Conservation (phyloP, 2,888 invertebrate species). For the Xestia c-nigrum region DNA sequence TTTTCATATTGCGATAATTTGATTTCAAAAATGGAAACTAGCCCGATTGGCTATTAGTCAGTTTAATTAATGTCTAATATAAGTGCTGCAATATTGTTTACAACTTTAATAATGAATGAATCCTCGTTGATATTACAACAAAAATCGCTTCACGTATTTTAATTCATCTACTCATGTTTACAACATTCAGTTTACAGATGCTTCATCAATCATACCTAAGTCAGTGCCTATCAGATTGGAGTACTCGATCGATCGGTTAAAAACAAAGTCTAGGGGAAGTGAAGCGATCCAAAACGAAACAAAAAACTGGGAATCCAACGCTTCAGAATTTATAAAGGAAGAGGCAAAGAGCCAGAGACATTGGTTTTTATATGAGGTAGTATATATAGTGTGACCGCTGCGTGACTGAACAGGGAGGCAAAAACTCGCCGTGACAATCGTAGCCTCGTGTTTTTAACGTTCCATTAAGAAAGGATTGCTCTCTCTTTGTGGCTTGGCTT, state of each 20-base stretch:
- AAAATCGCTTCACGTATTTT: slow-evolving; percentile 19
- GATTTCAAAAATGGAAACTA: slow-evolving; percentile 6
- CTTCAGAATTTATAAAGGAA: slow-evolving; percentile 52
- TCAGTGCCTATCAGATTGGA: slow-evolving; percentile 19
- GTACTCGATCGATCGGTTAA: slow-evolving; percentile 15
- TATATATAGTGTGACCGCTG: slow-evolving; percentile 60
- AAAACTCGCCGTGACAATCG: slow-evolving; percentile 63
- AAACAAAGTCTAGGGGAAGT: slow-evolving; percentile 37
- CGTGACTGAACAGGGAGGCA: slow-evolving; percentile 63
- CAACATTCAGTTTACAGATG: slow-evolving; percentile 2
- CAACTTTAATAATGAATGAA: slow-evolving; percentile 16
- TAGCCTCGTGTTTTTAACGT: slow-evolving; percentile 61
- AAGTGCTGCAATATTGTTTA: slow-evolving; percentile 15
- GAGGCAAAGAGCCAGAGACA: slow-evolving; percentile 33
- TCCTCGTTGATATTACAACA: slow-evolving; percentile 5
- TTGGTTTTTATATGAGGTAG: slow-evolving; percentile 59
- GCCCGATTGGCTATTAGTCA: background rate
- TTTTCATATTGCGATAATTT: slow-evolving; percentile 9
- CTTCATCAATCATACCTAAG: slow-evolving; percentile 26
- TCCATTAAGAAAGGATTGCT: slow-evolving; percentile 63
- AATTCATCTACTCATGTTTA: slow-evolving; percentile 20
- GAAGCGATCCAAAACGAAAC: slow-evolving; percentile 41
- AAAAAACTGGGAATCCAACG: slow-evolving; percentile 40
- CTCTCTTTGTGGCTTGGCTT: slow-evolving; percentile 63
- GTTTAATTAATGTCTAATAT: slow-evolving; percentile 12